A percentile compares a stretch with the other conserved stretches of the same genome.
Evolutionary conservation across 1,140 invertebrate genomes (phyloP).

Genomic region (Drosophila triauraria): DNA sequence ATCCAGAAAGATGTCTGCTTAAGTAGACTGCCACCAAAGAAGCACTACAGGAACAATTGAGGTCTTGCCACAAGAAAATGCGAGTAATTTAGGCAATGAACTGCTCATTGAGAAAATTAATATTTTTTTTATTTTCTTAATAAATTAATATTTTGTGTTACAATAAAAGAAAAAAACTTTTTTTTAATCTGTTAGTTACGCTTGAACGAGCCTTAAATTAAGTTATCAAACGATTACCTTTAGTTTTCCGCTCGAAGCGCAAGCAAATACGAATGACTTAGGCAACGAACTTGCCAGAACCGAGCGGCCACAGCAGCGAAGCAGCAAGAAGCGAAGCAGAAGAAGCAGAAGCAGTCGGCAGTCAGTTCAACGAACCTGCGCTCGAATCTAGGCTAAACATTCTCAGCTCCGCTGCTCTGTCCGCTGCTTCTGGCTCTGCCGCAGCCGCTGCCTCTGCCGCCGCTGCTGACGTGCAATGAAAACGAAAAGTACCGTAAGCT

Average conservation of each 20-base stretch:
- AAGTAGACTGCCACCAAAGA: too few relatives aligned
- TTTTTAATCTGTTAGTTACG: neutral
- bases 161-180: too few relatives aligned
- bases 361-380: constrained; percentile 84
- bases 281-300: constrained; percentile 71
- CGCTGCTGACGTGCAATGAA: constrained; percentile 84
- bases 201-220: constrained; percentile 2
- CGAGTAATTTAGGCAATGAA: too few relatives aligned
- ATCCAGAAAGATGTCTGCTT: too few relatives aligned
- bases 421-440: constrained; percentile 28
- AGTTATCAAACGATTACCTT: constrained; percentile 14
- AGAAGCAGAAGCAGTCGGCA: constrained; percentile 26
- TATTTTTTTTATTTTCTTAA: too few relatives aligned
- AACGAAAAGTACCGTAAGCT: constrained; percentile 85
- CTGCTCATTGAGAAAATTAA: too few relatives aligned
- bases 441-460: constrained; percentile 2
- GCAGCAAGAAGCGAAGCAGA: constrained; percentile 16
- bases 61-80: too few relatives aligned
- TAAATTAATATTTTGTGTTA: too few relatives aligned
- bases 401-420: constrained; percentile 65
- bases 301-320: constrained; percentile 23
- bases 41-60: too few relatives aligned
- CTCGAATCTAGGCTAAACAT: constrained; percentile 85
- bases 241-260: constrained; percentile 25
- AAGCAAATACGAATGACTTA: constrained; percentile 66